phyloP scores from a whole-genome alignment of 2,797 vertebrate species.

The Bryconaethiops microstoma region DNA sequence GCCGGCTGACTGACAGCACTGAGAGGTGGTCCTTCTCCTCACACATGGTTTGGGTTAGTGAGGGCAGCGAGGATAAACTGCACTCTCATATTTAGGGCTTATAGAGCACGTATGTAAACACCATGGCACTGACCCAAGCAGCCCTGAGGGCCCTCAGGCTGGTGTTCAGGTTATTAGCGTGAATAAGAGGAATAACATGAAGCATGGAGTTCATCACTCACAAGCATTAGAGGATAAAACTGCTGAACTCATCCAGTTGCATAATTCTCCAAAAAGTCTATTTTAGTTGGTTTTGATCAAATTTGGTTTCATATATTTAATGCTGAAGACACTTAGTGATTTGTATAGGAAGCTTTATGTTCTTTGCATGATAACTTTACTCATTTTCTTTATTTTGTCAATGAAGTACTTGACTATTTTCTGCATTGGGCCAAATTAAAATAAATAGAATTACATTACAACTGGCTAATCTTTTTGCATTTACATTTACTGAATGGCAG shows the following conservation, averaged over 20 bases:
- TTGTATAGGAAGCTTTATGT: too few species aligned
- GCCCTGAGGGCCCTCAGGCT: conserved; percentile 23
- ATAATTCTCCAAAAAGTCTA: background rate
- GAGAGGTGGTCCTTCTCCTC: conserved; percentile 37
- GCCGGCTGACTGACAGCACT: conserved; percentile 47
- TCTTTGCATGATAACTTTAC: too few species aligned
- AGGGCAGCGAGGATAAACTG: conserved; percentile 47
- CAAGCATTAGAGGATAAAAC: background rate
- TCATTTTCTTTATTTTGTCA: too few species aligned
- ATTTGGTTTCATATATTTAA: background rate
- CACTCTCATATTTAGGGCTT: conserved; percentile 51
- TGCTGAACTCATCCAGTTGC: background rate
- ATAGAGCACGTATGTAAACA: conserved; percentile 52
- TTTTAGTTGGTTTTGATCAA: background rate
- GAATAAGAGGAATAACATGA: conserved; percentile 40
- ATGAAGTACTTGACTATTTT: too few species aligned
- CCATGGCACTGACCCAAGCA: conserved; percentile 29
- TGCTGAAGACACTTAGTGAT: too few species aligned
- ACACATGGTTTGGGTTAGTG: conserved; percentile 59
- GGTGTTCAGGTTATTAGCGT: conserved; percentile 49
- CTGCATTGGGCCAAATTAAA: too few species aligned
- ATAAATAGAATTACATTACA: too few species aligned
- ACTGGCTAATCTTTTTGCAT: too few species aligned
- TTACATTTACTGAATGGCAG: too few species aligned
- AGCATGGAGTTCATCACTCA: conserved; percentile 23